Evolutionary conservation across 2,797 vertebrate genomes (phyloP).

Genomic region (Catamblyrhynchus diadema): DNA sequence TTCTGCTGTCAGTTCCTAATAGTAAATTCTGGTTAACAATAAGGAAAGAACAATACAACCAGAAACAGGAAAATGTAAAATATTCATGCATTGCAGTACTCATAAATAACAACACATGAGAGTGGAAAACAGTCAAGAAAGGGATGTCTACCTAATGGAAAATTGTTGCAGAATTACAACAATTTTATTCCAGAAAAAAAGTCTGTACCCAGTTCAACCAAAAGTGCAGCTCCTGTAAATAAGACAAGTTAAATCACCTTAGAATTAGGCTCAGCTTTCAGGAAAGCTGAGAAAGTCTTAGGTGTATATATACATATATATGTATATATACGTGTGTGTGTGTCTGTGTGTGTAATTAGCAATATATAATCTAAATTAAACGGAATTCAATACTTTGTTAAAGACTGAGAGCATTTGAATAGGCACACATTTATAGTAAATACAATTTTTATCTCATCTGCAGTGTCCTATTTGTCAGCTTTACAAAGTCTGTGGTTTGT

Average conservation of each 20-base stretch:
- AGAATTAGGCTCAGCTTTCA: background rate
- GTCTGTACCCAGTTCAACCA: background rate
- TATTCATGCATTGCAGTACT: slow-evolving; percentile 29
- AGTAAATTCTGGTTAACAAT: background rate
- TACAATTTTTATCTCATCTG: background rate
- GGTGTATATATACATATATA: too few species aligned
- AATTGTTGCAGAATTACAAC: background rate
- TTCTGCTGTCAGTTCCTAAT: background rate
- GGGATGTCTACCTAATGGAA: background rate
- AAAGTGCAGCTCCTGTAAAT: background rate
- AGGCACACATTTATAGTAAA: background rate
- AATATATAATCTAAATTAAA: background rate
- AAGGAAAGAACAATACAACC: background rate
- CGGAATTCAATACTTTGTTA: background rate
- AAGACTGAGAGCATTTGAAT: background rate
- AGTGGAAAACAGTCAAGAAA: background rate
- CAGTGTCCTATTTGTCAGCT: background rate
- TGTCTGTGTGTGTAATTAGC: background rate
- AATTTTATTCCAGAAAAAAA: background rate
- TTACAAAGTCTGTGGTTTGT: background rate
- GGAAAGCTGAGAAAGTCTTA: background rate
- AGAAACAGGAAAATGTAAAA: slow-evolving; percentile 16
- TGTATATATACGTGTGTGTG: too few species aligned
- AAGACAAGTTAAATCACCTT: background rate
- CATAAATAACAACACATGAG: slow-evolving; percentile 13